phyloP scores from a whole-genome alignment of 1,140 invertebrate genomes.

The Drosophila parabipectinata region DNA sequence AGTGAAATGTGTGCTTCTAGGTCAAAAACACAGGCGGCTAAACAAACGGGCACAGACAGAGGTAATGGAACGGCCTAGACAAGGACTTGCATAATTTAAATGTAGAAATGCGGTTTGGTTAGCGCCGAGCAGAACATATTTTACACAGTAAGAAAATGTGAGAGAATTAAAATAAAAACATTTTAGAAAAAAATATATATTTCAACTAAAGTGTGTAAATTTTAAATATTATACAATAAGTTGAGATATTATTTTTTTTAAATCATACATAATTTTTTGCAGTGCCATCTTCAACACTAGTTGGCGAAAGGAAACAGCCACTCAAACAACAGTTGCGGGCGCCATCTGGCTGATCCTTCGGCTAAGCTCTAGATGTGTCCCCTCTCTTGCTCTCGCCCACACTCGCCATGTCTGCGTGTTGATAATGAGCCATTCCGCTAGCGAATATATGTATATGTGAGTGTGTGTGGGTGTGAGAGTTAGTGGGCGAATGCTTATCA shows the following conservation, averaged over 20 bases:
- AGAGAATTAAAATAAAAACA: background rate
- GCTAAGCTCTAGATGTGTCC: constrained; percentile 14
- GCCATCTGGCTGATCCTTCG: constrained; percentile 43
- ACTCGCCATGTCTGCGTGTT: constrained; percentile 47
- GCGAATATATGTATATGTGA: constrained; percentile 18
- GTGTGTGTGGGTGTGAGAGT: constrained; percentile 36
- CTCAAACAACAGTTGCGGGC: constrained; percentile 61
- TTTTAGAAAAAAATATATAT: background rate
- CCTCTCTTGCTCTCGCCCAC: constrained; percentile 1
- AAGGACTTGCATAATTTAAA: constrained; percentile 82
- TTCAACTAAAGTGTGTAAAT: too few species aligned
- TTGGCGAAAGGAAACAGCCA: constrained; percentile 63
- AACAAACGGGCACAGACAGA: constrained; percentile 44
- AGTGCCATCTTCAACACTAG: constrained; percentile 24
- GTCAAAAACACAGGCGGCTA: constrained; percentile 73
- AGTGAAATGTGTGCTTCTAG: constrained; percentile 75
- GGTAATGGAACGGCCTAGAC: constrained; percentile 62
- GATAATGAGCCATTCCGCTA: constrained; percentile 66
- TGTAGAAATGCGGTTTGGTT: constrained; percentile 76
- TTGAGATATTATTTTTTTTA: too few species aligned
- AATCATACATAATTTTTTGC: background rate
- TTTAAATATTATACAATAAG: too few species aligned
- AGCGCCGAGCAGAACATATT: constrained; percentile 48
- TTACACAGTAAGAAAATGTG: constrained; percentile 1
- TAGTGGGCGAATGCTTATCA: constrained; percentile 45